Base-by-base conservation (phyloP, 1,140 invertebrate genomes). In the Euura saliciscinereae region DNA sequence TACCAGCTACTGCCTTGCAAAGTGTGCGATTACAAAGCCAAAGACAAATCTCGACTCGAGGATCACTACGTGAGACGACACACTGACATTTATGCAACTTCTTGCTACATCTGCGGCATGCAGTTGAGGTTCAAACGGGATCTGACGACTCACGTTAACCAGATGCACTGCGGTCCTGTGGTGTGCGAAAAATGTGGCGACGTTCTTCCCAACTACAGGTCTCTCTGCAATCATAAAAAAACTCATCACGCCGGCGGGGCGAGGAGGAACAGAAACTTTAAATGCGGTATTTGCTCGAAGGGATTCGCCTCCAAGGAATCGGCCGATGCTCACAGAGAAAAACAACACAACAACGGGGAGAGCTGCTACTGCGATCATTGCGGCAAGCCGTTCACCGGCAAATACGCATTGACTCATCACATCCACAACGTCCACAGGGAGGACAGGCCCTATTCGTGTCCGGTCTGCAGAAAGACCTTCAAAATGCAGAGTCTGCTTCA, bases 331-430 rank as follows among this genome's bases (percentile, higher is more conserved):
- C 78, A 79, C 70, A 78, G 75, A 71, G 66, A 72, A 45, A 78
- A 75, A 6, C 78, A 79, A 28, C 66, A 67, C 28, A 67, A 67
- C 66, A 44, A 88, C 75, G 86, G 77, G 73, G 83, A 82, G 0
- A 82, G 79, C 74, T 95, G 94, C 79, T 90, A 93, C 69, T 95
- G 94, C 78, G 93, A 93, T 72, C 83, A 91, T 7, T 95, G 94
- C 79, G 87, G 87, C 7, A 95, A 95, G 81, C 91, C 89, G 0
- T 95, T 88, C 81, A 43, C 70, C 1, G 70, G 43, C 11, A 69
- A 71, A 8, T 68, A 72, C 2, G 70, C 72, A 59, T 77, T 86
- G 65, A 82, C 84, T 67, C 89, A 90, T 74, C 90, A 91, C 68
- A 82, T 89, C 42, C 89, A 91, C 68, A 90, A 45, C 10, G 45